Percentiles rank a stretch among this genome's conserved stretches.
These are phyloP conservation scores for Aplochiton taeniatus DNA, from an alignment of 2,797 vertebrate species.

Conservation along the genomic window DNA sequence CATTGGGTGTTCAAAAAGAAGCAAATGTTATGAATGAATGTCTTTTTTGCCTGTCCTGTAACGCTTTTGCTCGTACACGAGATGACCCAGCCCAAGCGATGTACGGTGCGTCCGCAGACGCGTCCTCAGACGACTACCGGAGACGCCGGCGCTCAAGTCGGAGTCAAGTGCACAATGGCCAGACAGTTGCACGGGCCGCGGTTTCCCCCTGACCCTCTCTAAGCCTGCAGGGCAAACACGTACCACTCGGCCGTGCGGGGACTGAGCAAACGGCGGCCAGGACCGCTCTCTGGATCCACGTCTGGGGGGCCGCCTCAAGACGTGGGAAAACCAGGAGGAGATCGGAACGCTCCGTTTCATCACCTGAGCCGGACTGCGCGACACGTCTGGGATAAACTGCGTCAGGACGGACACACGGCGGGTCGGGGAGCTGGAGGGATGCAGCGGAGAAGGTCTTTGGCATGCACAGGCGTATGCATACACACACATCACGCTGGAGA, in stretches of 20 bases:
- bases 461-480: conserved; percentile 33
- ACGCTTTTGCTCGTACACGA: too few relatives aligned
- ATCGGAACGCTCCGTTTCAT: conserved; percentile 33
- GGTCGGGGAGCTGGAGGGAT: conserved; percentile 30
- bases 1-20: not conserved
- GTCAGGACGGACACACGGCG: conserved; percentile 32
- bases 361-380: conserved; percentile 36
- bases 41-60: too few relatives aligned
- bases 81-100: too few relatives aligned
- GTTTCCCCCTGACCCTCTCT: conserved; percentile 48
- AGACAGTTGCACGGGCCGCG: conserved; percentile 25
- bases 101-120: too few relatives aligned
- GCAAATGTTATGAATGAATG: not conserved
- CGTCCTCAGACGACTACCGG: too few relatives aligned
- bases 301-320: too few relatives aligned
- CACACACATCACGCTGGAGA: too few relatives aligned
- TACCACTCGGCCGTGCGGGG: conserved; percentile 41
- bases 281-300: conserved; percentile 56
- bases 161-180: conserved; percentile 18
- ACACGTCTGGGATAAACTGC: conserved; percentile 28
- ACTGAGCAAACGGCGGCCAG: conserved; percentile 54
- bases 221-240: conserved; percentile 56
- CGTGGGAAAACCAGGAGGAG: too few relatives aligned
- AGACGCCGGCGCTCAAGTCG: too few relatives aligned
- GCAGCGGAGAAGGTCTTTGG: conserved; percentile 39